Evolutionary conservation across 2,113 vertebrate genomes (phyloP), one percentile per base, ranked within the genome.

Genomic region (Eulemur macaco): DNA sequence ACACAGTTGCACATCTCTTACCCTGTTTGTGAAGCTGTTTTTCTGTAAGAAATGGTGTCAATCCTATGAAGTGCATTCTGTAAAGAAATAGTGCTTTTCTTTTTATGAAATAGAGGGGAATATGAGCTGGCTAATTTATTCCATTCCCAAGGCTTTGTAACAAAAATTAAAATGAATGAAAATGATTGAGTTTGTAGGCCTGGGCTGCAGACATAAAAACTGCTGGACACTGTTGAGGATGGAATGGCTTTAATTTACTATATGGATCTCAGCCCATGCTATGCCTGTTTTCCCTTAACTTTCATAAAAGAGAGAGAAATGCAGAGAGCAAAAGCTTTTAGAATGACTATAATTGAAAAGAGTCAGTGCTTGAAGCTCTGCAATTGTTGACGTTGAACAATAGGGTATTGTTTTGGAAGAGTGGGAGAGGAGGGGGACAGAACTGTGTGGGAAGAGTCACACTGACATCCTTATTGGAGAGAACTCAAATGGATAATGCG

Each of bases 171-270:
- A 89, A 96, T 93, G 86, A 97, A 87, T 95, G 91, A 91, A 97
- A 85, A 58, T 78, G 73, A 86, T 20, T 89, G 66, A 80, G 68
- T 54, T 76, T 96, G 90, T 81, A 97, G 82, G 63, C 64, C 85
- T 96, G 93, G 50, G 94, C 76, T 86, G 88, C 96, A 96, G 95
- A 95, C 94, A 92, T 1, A 42, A 96, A 91, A 95, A 91, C 88
- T 76, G 91, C 85, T 96, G 94, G 96, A 97, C 96, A 96, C 93
- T 1, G 0, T 56, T 68, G 83, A 95, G 64, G 52, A 29, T 87
- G 37, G 85, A n/a, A 86, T 97, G 93, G 37, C 50, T 98, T 94
- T 96, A 97, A 95, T 95, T 98, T 98, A 52, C 84, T 82, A 0
- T 60, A 25, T 86, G 77, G 95, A 88, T 56, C 91, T 97, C 77